phyloP scores from a whole-genome alignment of 2,888 invertebrate genomes.

The Euplagia quadripunctaria region DNA sequence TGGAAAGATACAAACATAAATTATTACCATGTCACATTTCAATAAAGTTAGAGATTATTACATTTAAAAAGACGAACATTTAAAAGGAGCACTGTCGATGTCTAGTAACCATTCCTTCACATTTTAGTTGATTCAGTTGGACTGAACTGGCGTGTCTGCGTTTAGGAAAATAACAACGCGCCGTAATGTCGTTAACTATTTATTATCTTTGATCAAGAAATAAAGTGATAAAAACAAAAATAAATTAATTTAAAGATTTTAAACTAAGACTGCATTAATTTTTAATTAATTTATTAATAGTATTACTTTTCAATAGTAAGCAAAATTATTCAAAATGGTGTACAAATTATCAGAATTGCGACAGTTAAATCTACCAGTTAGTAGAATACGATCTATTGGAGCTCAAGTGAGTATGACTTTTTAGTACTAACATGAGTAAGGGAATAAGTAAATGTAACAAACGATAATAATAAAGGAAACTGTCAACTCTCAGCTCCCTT shows the following conservation, averaged over 20 bases:
- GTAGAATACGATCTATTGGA: constrained; percentile 64
- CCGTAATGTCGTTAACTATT: background rate
- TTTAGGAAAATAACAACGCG: constrained; percentile 1
- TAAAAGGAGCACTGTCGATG: background rate
- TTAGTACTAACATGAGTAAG: background rate
- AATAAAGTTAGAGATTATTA: constrained; percentile 1
- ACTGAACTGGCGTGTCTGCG: constrained; percentile 19
- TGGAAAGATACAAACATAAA: constrained; percentile 11
- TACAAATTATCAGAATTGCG: constrained; percentile 63
- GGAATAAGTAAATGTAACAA: background rate
- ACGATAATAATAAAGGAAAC: background rate
- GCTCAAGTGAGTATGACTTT: constrained; percentile 69
- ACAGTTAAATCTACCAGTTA: constrained; percentile 50
- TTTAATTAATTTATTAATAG: background rate
- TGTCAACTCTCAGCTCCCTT: background rate
- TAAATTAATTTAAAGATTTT: background rate
- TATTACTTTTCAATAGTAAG: background rate
- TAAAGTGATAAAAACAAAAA: background rate
- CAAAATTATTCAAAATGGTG: constrained; percentile 65
- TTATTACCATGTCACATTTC: constrained; percentile 3
- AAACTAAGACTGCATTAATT: background rate
- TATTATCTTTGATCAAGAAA: background rate
- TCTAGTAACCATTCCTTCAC: constrained; percentile 15
- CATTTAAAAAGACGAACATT: constrained; percentile 1
- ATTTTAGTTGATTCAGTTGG: constrained; percentile 26